Conservation (phyloP, 2,888 invertebrate genomes). For the Baccha elongata region DNA sequence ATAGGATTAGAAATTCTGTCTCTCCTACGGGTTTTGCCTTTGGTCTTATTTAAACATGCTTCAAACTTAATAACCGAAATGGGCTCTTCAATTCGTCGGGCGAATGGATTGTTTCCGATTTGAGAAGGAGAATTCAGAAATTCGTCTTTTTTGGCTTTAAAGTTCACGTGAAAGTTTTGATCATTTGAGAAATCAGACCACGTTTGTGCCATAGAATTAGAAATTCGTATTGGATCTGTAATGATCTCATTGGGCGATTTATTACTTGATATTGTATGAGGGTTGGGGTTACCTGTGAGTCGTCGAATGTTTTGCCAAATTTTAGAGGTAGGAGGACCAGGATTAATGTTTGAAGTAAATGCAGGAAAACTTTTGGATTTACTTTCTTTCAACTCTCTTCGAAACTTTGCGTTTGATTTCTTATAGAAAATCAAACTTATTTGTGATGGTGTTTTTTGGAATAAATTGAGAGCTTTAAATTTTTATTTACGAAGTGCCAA, state of each 20-base stretch:
- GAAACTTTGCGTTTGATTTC: slow-evolving; percentile 14
- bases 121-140: not conserved
- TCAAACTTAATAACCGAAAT: slow-evolving; percentile 15
- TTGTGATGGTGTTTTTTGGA: slow-evolving; percentile 26
- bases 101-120: not conserved
- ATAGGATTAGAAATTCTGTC: slow-evolving; percentile 27
- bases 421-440: slow-evolving; percentile 2
- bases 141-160: not conserved
- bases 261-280: not conserved
- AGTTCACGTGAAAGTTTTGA: not conserved
- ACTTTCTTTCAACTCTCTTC: slow-evolving; percentile 7
- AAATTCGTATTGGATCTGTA: slow-evolving; percentile 22
- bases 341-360: slow-evolving; percentile 22
- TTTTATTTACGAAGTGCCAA: slow-evolving; percentile 9
- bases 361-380: slow-evolving; percentile 27
- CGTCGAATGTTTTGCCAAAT: slow-evolving; percentile 38
- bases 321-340: slow-evolving; percentile 6
- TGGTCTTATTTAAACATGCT: slow-evolving; percentile 8
- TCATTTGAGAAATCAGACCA: slow-evolving; percentile 20
- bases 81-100: not conserved
- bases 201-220: slow-evolving; percentile 2
- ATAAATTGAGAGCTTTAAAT: slow-evolving; percentile 18
- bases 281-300: slow-evolving; percentile 20
- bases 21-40: slow-evolving; percentile 24
- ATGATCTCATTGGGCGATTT: not conserved